Percentiles rank a stretch among this genome's conserved stretches.
phyloP scores from a whole-genome alignment of 1,140 invertebrate species.

The Euura saliciscinereae region DNA sequence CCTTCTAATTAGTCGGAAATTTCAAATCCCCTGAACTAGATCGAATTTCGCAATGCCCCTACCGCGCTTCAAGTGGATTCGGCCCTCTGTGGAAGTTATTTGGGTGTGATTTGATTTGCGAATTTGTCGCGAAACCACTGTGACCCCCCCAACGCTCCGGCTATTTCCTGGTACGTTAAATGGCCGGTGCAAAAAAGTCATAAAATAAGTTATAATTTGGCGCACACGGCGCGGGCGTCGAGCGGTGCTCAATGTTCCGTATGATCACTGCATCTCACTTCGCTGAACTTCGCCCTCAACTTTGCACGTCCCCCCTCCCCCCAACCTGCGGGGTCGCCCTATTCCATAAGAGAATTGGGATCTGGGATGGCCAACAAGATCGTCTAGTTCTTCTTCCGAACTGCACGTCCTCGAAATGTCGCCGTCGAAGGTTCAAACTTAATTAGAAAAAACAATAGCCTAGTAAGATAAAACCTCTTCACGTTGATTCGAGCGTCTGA shows the following conservation, averaged over 20 bases:
- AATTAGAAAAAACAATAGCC: not conserved
- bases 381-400: not conserved
- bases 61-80: no score
- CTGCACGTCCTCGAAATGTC: not conserved
- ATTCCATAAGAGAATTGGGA: not conserved
- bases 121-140: conserved; percentile 49
- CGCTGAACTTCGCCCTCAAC: conserved; percentile 51
- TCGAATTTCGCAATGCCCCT: no score
- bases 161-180: conserved; percentile 48
- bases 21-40: no score
- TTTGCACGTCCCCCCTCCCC: conserved; percentile 48
- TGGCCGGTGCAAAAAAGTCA: conserved; percentile 60
- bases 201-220: conserved; percentile 64
- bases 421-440: not conserved
- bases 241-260: conserved; percentile 59
- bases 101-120: conserved; percentile 58
- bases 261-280: conserved; percentile 58
- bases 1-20: no score
- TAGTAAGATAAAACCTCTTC: no score
- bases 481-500: no score
- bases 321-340: not conserved
- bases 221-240: conserved; percentile 47
- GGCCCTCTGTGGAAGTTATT: conserved; percentile 49
- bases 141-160: conserved; percentile 20
- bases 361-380: not conserved